phyloP scores from a whole-genome alignment of 1,140 invertebrate genomes.

The Pissodes strobi region DNA sequence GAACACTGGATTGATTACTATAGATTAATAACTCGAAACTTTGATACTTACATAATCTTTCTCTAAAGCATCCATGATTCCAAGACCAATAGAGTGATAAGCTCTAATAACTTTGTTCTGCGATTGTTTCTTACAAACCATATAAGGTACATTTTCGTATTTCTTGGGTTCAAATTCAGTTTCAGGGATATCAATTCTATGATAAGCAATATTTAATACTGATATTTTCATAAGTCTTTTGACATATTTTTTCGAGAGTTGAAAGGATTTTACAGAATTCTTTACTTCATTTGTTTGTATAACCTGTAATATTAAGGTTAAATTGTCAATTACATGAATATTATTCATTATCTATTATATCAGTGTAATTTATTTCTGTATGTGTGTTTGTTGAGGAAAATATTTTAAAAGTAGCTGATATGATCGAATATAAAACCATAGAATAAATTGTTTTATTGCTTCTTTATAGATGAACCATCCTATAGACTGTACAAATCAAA shows the following conservation, averaged over 20 bases:
- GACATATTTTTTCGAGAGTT: constrained; percentile 16
- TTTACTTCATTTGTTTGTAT: neutral
- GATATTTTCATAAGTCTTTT: constrained; percentile 17
- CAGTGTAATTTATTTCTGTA: too few species aligned
- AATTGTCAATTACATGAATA: too few species aligned
- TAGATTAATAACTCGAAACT: too few species aligned
- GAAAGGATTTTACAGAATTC: constrained; percentile 12
- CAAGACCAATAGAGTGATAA: neutral
- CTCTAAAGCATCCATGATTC: constrained; percentile 24
- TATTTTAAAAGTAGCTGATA: too few species aligned
- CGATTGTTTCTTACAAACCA: constrained; percentile 13
- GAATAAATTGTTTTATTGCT: too few species aligned
- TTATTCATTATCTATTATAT: too few species aligned
- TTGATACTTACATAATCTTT: constrained; percentile 30
- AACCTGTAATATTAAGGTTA: constrained; percentile 5
- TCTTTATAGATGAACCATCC: too few species aligned
- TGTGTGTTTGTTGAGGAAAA: too few species aligned
- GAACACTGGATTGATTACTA: neutral
- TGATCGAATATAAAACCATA: too few species aligned
- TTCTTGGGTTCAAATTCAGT: constrained; percentile 3
- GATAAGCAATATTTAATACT: constrained; percentile 13
- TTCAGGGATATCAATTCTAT: constrained; percentile 14
- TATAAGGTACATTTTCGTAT: constrained; percentile 10
- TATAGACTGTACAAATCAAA: too few species aligned
- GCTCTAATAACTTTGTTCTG: constrained; percentile 13